Evolutionary conservation across 1,140 invertebrate species (phyloP).

Genomic region (Bemisia tabaci): DNA sequence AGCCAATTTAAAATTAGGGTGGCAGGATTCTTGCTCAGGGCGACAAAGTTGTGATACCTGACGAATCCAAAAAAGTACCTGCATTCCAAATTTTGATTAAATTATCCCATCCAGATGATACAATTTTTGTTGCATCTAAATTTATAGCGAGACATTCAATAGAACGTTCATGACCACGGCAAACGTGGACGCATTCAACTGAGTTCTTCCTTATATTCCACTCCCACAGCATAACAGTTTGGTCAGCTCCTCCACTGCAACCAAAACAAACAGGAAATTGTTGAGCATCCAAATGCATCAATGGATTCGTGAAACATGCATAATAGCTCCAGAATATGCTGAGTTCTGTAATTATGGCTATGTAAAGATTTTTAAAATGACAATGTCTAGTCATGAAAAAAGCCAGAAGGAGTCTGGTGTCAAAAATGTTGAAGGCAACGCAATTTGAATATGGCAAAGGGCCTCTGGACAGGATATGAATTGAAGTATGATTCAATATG

Average conservation of each 20-base stretch:
- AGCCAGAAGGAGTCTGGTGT: no score
- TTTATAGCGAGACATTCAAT: slow-evolving; percentile 71
- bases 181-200: slow-evolving; percentile 63
- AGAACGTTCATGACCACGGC: slow-evolving; percentile 76
- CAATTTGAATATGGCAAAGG: no score
- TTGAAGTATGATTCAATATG: no score
- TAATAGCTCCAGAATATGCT: not conserved
- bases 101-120: slow-evolving; percentile 87
- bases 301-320: not conserved
- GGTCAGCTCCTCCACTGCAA: slow-evolving; percentile 76
- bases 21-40: no score
- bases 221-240: slow-evolving; percentile 80
- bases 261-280: slow-evolving; percentile 20
- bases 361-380: no score
- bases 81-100: slow-evolving; percentile 65
- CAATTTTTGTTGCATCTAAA: slow-evolving; percentile 48
- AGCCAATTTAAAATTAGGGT: no score
- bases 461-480: no score
- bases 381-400: no score
- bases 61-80: no score
- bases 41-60: no score
- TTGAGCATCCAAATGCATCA: not conserved
- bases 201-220: slow-evolving; percentile 65
- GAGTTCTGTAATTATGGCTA: no score
- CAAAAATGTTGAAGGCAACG: no score